Evolutionary conservation across 2,113 vertebrate species (phyloP).

Genomic region (Eidolon helvum): DNA sequence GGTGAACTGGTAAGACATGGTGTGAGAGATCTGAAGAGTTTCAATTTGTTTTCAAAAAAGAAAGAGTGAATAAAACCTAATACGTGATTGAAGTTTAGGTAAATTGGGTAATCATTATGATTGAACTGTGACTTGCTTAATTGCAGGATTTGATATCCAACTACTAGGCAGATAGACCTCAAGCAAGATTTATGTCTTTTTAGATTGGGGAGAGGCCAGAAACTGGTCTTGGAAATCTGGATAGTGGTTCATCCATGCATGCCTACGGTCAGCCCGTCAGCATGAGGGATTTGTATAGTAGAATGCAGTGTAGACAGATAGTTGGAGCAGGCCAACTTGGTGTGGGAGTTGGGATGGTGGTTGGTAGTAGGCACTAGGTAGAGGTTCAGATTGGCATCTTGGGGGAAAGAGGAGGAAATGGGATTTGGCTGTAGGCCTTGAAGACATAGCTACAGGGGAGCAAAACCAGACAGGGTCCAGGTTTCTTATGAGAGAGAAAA

Average conservation of each 20-base stretch:
- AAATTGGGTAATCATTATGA: background rate
- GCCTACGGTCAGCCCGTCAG: background rate
- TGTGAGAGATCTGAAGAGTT: constrained; percentile 6
- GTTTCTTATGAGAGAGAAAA: background rate
- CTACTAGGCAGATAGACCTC: background rate
- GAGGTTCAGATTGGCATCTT: background rate
- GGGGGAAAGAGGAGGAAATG: background rate
- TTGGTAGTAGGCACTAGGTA: background rate
- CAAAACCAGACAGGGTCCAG: background rate
- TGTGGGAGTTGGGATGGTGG: background rate
- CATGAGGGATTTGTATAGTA: background rate
- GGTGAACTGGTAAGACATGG: background rate
- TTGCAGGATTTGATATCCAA: background rate
- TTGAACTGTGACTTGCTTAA: background rate
- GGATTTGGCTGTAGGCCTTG: background rate
- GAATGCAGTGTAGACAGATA: background rate
- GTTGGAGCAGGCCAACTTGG: background rate
- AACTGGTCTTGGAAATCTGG: background rate
- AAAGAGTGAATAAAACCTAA: background rate
- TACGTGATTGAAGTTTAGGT: background rate
- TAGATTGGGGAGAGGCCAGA: background rate
- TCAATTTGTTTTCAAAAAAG: constrained; percentile 6
- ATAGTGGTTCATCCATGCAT: background rate
- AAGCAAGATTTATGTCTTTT: background rate
- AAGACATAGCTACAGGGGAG: background rate